Evolutionary conservation across 2,113 vertebrate genomes (phyloP).

Genomic region (Colius striatus): DNA sequence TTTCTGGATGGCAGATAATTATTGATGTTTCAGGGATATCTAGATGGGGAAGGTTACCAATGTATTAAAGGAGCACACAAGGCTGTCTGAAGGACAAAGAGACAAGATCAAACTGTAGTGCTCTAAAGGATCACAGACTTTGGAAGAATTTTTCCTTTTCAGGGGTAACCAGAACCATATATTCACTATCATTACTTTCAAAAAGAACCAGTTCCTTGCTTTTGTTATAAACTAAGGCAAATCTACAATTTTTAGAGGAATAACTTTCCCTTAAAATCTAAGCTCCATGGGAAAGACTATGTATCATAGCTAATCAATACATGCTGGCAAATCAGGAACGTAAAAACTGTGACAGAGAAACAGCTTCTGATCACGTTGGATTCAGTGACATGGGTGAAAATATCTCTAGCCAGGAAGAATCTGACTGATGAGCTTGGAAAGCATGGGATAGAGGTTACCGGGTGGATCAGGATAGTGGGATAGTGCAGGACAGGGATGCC

Average conservation of each 20-base stretch:
- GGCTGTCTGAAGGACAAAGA: slow-evolving; percentile 38
- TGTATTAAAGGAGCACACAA: not conserved
- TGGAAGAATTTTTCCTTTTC: not conserved
- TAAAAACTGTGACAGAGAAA: not conserved
- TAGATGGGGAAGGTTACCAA: slow-evolving; percentile 10
- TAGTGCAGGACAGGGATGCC: not conserved
- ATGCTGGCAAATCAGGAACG: not conserved
- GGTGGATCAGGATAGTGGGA: not conserved
- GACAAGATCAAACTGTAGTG: not conserved
- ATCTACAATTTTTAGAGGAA: not conserved
- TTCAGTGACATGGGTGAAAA: not conserved
- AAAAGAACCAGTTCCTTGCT: not conserved
- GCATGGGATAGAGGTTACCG: not conserved
- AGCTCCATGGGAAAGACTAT: not conserved
- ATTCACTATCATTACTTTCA: not conserved
- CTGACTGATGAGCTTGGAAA: not conserved
- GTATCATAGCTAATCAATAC: not conserved
- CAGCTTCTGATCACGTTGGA: not conserved
- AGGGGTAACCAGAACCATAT: not conserved
- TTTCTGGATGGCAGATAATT: slow-evolving; percentile 30
- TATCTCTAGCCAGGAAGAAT: not conserved
- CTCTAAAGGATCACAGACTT: not conserved
- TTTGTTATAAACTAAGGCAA: not conserved
- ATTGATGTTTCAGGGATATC: slow-evolving; percentile 24
- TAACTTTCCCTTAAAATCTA: not conserved